phyloP scores from a whole-genome alignment of 2,797 vertebrate genomes.

The Danio aesculapii region DNA sequence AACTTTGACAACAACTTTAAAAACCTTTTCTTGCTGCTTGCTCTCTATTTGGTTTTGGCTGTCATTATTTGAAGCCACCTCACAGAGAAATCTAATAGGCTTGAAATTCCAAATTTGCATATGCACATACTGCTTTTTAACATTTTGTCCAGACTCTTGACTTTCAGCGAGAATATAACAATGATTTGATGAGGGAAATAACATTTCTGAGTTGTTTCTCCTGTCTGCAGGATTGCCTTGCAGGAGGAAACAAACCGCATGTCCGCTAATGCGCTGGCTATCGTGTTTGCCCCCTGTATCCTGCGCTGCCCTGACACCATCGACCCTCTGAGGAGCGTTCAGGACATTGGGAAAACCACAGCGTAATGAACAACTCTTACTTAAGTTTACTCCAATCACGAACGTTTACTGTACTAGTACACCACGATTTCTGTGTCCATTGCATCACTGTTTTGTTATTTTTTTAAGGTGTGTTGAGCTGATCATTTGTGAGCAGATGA shows the following conservation, averaged over 20 bases:
- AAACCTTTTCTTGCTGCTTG: background rate
- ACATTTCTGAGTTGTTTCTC: constrained; percentile 2
- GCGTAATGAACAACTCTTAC: constrained; percentile 82
- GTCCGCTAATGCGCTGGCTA: constrained; percentile 97
- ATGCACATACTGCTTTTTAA: background rate
- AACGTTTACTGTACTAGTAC: background rate
- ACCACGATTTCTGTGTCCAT: background rate
- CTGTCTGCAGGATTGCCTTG: constrained; percentile 85
- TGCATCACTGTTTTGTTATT: background rate
- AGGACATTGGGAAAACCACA: constrained; percentile 98
- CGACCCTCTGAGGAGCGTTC: constrained; percentile 94
- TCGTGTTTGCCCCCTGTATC: constrained; percentile 98
- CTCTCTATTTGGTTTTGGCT: background rate
- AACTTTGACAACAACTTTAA: no score
- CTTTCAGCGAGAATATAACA: background rate
- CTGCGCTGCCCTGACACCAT: constrained; percentile 95
- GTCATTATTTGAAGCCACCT: background rate
- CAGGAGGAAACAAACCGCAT: constrained; percentile 98
- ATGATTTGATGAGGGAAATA: background rate
- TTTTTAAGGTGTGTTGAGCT: constrained; percentile 91
- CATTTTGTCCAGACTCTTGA: background rate
- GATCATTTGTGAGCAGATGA: constrained; percentile 97
- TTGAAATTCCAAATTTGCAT: background rate
- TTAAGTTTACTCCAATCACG: background rate
- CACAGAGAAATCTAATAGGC: background rate